Base-by-base conservation (phyloP, 2,113 vertebrate genomes). In the Dicentrarchus labrax region DNA sequence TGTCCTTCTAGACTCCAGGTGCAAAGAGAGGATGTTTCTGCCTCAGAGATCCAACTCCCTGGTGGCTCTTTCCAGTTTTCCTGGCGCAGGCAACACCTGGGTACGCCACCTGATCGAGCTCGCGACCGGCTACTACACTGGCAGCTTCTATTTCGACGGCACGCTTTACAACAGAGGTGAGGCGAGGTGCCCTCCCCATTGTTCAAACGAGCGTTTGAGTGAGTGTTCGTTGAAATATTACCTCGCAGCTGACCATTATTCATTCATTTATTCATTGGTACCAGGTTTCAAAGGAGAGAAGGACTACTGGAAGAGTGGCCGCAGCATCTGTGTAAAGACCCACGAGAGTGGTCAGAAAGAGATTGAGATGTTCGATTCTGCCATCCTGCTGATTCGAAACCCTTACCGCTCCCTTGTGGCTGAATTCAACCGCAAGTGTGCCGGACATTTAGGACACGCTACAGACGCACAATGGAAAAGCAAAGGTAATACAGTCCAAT, bases 221-320 rank as follows among this genome's bases (percentile, higher is more conserved):
- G 13, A 60, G 69, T 1, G 30, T 41, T 76, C 12, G 12, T 24
- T 57, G 57, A 80, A 50, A 21, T 53, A 43, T 69, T 56, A 50
- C 51, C 36, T 54, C 2, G 3, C 24, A 54, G 83, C 66, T 72
- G 43, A 79, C 68, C 13, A 4, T 71, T 66, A 68, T 53, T 12
- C 60, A 64, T 83, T 66, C 12, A 69, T 74, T 78, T 81, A 24
- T 83, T 86, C 57, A 48, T 65, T 22, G 76, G 38, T 50, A 21
- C 36, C 73, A 99, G 98, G 98, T 84, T 99, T 99, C 86, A 99
- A 98, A 95, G 98, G 98, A 0, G 98, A 99, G 93, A 99, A 99
- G 88, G 98, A 99, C 88, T 98, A 98, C 91, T 99, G 98, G 98
- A 96, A 96, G 93, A 99, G 97, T 0, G 96, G 97, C 56, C 96